Evolutionary conservation across 2,888 invertebrate species (phyloP), one percentile per base, ranked within the genome.

Genomic region (Odontothrips loti): DNA sequence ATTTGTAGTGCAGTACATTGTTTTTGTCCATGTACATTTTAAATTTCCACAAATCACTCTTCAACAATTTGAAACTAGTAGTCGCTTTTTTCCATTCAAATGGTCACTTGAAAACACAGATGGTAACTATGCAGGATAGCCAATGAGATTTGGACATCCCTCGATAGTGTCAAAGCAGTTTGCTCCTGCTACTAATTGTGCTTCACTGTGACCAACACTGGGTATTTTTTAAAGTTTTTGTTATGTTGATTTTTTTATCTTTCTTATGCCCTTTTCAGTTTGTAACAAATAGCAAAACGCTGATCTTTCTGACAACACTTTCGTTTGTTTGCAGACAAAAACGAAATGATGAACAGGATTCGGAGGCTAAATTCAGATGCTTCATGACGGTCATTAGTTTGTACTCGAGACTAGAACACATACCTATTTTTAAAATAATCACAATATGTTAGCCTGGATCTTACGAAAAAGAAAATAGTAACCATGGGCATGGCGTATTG

Each of bases 381-480:
- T 43, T 75, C 23, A 75, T 75, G 27, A 75, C 27, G 68, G 68
- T 75, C 27, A 75, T 75, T 75, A 75, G 68, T 27, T 75, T 75
- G 68, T 75, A 75, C 27, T 75, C 68, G 27, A 75, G 68, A 75
- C 68, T 75, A 75, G 68, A 75, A 75, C 68, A 27, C 12, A 75
- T 58, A 75, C 68, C n/a, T 58, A 58, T n/a, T 58, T 58, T 58
- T 43, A 43, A 75, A 75, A 27, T 75, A 75, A 27, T 75, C 68
- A 75, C 68, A 75, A 27, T 27, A 75, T 58, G 58, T 27, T 75
- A 75, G 27, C 68, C 27, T 27, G 23, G 68, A 75, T 27, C 68
- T 27, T 27, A 27, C 11, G 68, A 27, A 27, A 75, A 75, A 58
- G 58, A n/a, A 58, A n/a, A 75, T 75, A 75, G 68, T 75, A 58